These are phyloP conservation scores for Hydrotaea cyrtoneurina DNA, from an alignment of 2,888 invertebrate species.

Conservation along the genomic window DNA sequence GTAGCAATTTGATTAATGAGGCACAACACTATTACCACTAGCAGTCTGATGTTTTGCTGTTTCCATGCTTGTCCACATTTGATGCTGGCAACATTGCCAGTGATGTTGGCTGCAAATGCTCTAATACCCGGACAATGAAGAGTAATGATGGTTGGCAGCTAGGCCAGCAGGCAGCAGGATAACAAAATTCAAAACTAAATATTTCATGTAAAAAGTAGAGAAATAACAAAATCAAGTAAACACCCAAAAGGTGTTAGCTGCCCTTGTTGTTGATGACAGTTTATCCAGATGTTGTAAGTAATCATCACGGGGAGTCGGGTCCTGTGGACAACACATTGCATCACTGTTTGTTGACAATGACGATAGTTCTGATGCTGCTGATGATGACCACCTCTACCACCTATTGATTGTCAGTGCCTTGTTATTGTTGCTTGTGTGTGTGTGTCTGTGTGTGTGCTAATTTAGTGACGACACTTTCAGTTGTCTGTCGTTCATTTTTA, in stretches of 20 bases:
- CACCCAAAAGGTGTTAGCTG: not conserved
- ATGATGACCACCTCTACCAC: slow-evolving; percentile 3
- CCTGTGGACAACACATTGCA: not conserved
- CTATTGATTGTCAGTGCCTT: too few relatives aligned
- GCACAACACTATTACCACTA: not conserved
- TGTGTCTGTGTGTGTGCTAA: slow-evolving; percentile 31
- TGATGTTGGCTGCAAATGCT: not conserved
- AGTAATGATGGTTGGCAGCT: not conserved
- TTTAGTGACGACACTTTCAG: slow-evolving; percentile 58
- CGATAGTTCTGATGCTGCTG: too few relatives aligned
- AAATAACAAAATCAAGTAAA: not conserved
- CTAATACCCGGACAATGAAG: not conserved
- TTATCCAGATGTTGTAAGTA: not conserved
- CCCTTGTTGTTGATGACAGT: not conserved
- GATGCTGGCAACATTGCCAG: slow-evolving; percentile 47
- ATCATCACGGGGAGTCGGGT: not conserved
- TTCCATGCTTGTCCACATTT: not conserved
- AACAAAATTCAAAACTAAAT: not conserved
- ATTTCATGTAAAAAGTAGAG: not conserved
- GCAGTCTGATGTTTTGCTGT: not conserved
- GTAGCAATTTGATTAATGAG: slow-evolving; percentile 31
- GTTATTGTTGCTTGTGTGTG: not conserved
- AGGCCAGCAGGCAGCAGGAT: not conserved
- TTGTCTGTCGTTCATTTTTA: slow-evolving; percentile 5
- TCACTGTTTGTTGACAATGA: not conserved